phyloP scores from a whole-genome alignment of 2,797 vertebrate genomes.

The Apogon talboti region DNA sequence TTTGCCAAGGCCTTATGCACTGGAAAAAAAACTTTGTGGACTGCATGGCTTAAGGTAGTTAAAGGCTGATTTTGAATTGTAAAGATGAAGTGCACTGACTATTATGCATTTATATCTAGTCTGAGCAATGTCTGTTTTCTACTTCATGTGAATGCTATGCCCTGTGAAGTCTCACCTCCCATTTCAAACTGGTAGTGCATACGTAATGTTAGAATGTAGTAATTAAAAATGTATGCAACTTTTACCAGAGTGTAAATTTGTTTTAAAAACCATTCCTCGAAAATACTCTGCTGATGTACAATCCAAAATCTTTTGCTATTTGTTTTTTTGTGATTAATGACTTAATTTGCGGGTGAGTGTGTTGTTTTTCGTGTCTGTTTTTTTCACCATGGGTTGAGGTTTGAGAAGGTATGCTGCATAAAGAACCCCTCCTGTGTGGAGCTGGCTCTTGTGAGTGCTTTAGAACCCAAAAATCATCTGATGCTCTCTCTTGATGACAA shows the following conservation, averaged over 20 bases:
- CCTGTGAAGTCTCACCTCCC: slow-evolving; percentile 60
- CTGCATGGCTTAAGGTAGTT: slow-evolving; percentile 62
- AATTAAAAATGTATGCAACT: slow-evolving; percentile 62
- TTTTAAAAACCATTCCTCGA: slow-evolving; percentile 45
- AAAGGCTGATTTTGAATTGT: slow-evolving; percentile 61
- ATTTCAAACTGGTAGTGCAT: slow-evolving; percentile 57
- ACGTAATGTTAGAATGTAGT: slow-evolving; percentile 74
- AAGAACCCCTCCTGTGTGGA: slow-evolving; percentile 32
- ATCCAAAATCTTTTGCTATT: slow-evolving; percentile 61
- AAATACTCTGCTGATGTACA: slow-evolving; percentile 76
- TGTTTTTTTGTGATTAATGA: slow-evolving; percentile 40
- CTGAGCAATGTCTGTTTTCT: slow-evolving; percentile 70
- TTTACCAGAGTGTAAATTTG: slow-evolving; percentile 56
- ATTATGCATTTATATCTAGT: slow-evolving; percentile 63
- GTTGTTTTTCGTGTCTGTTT: slow-evolving; percentile 26
- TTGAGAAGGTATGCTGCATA: slow-evolving; percentile 62
- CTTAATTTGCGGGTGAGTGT: slow-evolving; percentile 41
- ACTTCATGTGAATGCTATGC: slow-evolving; percentile 68
- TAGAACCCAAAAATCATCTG: slow-evolving; percentile 50
- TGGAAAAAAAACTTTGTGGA: slow-evolving; percentile 58
- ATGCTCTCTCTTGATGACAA: slow-evolving; percentile 35
- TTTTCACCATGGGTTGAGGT: slow-evolving; percentile 37
- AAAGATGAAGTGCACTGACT: slow-evolving; percentile 73
- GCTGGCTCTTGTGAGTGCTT: slow-evolving; percentile 48
- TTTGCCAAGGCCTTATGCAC: slow-evolving; percentile 71